A percentile compares a stretch with the other conserved stretches of the same genome.
Conservation (phyloP, 1,140 invertebrate genomes). For the Macrocentrus cingulum region DNA sequence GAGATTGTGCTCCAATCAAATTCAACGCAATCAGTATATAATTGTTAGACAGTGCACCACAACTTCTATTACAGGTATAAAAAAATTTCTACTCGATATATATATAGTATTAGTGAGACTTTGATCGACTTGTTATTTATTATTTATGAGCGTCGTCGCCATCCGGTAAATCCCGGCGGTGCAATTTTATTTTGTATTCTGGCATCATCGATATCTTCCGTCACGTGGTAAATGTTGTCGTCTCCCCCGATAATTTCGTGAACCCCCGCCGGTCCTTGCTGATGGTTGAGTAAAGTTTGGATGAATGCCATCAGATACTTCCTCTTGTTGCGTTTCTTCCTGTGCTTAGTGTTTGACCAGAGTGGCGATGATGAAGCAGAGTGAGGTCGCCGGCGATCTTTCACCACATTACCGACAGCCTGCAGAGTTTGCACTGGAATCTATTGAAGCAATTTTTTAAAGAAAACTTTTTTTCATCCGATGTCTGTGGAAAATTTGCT, state of each 20-base stretch:
- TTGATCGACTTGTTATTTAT: conserved; percentile 5
- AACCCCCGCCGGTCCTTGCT: not conserved
- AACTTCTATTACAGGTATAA: no score
- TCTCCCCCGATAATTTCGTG: conserved; percentile 1
- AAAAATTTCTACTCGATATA: no score
- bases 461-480: no score
- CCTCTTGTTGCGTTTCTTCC: not conserved
- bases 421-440: conserved; percentile 23
- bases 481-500: no score
- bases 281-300: not conserved
- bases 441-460: no score
- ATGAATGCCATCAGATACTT: conserved; percentile 29
- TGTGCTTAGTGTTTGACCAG: not conserved
- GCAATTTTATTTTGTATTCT: conserved; percentile 42
- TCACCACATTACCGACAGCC: conserved; percentile 12
- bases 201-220: conserved; percentile 8
- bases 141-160: not conserved
- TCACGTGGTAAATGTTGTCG: conserved; percentile 9
- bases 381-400: not conserved
- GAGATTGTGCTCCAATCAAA: conserved; percentile 6
- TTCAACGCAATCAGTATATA: not conserved
- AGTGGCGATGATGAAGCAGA: not conserved
- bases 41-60: no score
- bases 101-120: conserved; percentile 7
- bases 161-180: conserved; percentile 17